Base-by-base conservation (phyloP, 2,888 invertebrate genomes). In the Lepidocyrtinus sp. region DNA sequence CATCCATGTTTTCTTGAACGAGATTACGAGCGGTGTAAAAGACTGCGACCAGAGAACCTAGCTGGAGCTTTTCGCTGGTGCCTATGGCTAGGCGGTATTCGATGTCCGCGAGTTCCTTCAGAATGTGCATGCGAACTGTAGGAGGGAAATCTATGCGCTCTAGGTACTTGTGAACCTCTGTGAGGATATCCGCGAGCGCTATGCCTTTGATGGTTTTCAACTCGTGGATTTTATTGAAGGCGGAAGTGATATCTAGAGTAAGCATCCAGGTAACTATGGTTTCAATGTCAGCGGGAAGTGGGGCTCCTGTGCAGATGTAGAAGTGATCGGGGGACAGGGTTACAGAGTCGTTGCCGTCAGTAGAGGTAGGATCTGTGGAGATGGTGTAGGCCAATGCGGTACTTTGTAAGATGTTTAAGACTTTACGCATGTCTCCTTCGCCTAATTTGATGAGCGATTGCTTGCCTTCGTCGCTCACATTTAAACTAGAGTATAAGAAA, bases 361-460 rank as follows among this genome's bases (percentile, higher is more conserved):
- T 76, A 2, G 68, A 77, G 7, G 81, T 55, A 2, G 84, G 83
- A 59, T 83, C 78, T 0, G 17, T 12, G 12, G 77, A 83, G 25
- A 80, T 80, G 27, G 83, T 83, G 89, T 94, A 97, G 0, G 98
- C 98, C 89, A 99, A 93, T 90, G 96, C 95, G 12, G 98, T 96
- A 90, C 98, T 97, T 90, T 99, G 99, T 68, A 99, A 90, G 22
- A 99, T 95, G 90, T 99, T 99, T 22, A 99, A 89, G 0, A 98
- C 97, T 89, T 95, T 96, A 85, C 99, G 92, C 99, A 99, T 99
- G 89, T 99, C 99, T 12, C 99, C 99, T 78, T 94, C 94, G 0
- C 98, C 95, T 0, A 99, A 90, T 0, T 94, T 94, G 83, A 98
- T 91, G 2, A 99, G 89, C 0, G 99, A 98, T 85, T 94, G 92